Evolutionary conservation across 2,888 invertebrate genomes (phyloP).

Genomic region (Xylota sylvarum): DNA sequence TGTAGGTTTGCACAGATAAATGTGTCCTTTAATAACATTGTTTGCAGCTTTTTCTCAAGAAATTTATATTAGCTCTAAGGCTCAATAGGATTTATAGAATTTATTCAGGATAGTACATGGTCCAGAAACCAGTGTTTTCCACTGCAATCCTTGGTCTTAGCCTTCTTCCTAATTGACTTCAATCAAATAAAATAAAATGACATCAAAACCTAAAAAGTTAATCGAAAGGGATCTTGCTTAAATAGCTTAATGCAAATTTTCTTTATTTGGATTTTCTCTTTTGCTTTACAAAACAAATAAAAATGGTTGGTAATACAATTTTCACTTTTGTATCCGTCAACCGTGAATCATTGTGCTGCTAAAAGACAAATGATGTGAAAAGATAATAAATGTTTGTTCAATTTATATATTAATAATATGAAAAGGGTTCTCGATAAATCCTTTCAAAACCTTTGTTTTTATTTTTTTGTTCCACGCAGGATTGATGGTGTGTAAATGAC

Average conservation of each 20-base stretch:
- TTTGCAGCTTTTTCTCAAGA: background rate
- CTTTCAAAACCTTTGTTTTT: background rate
- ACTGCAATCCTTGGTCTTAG: background rate
- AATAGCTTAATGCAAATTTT: background rate
- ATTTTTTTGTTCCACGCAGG: background rate
- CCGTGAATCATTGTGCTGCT: background rate
- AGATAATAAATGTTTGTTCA: constrained; percentile 14
- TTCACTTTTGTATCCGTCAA: constrained; percentile 8
- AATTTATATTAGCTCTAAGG: background rate
- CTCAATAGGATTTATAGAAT: background rate
- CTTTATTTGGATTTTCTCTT: background rate
- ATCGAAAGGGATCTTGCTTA: constrained; percentile 3
- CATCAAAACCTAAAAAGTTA: constrained; percentile 17
- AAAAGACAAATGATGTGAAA: constrained; percentile 9
- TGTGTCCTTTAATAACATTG: constrained; percentile 2
- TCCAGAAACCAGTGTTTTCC: background rate
- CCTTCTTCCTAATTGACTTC: constrained; percentile 2
- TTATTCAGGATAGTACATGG: background rate
- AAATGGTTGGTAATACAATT: constrained; percentile 1
- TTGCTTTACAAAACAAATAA: background rate
- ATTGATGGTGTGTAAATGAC: background rate
- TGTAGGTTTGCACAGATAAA: background rate
- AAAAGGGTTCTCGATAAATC: constrained; percentile 16
- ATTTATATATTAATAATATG: constrained; percentile 5
- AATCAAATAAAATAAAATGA: constrained; percentile 18